Percentiles rank a stretch among this genome's conserved stretches.
phyloP scores from a whole-genome alignment of 2,888 invertebrate species.

The Sisyra nigra region DNA sequence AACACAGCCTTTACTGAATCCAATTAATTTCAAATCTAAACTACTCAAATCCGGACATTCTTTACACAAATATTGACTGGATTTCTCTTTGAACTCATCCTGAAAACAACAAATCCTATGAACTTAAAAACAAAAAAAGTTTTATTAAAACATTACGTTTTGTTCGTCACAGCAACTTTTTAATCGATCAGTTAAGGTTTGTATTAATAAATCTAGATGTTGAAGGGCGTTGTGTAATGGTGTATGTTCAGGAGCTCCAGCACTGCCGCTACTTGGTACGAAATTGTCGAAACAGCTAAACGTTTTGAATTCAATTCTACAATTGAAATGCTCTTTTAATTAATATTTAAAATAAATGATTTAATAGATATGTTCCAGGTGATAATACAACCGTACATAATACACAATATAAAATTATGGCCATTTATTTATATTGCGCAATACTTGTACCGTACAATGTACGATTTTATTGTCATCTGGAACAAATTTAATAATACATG shows the following conservation, averaged over 20 bases:
- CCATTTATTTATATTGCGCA: too few relatives aligned
- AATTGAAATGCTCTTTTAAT: slow-evolving; percentile 13
- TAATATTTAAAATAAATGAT: neutral
- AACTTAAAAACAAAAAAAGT: neutral
- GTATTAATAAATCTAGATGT: slow-evolving; percentile 44
- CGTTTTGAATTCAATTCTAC: slow-evolving; percentile 64
- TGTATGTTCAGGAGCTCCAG: slow-evolving; percentile 69
- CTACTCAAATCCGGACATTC: slow-evolving; percentile 39
- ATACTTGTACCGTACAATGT: too few relatives aligned
- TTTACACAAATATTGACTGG: slow-evolving; percentile 28
- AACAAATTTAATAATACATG: too few relatives aligned
- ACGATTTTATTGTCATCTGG: too few relatives aligned
- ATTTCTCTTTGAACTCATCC: neutral
- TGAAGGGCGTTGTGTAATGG: slow-evolving; percentile 52
- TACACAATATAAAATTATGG: too few relatives aligned
- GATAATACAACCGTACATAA: too few relatives aligned
- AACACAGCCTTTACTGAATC: slow-evolving; percentile 88
- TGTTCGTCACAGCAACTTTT: slow-evolving; percentile 1
- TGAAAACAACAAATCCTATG: neutral
- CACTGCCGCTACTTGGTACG: slow-evolving; percentile 53
- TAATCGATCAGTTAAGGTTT: slow-evolving; percentile 9
- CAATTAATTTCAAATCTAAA: slow-evolving; percentile 47
- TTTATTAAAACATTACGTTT: neutral
- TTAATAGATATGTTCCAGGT: too few relatives aligned
- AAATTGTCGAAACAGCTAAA: slow-evolving; percentile 84